A percentile compares a stretch with the other conserved stretches of the same genome.
Conservation (phyloP, 2,113 vertebrate species). For the Choloepus hoffmanni region DNA sequence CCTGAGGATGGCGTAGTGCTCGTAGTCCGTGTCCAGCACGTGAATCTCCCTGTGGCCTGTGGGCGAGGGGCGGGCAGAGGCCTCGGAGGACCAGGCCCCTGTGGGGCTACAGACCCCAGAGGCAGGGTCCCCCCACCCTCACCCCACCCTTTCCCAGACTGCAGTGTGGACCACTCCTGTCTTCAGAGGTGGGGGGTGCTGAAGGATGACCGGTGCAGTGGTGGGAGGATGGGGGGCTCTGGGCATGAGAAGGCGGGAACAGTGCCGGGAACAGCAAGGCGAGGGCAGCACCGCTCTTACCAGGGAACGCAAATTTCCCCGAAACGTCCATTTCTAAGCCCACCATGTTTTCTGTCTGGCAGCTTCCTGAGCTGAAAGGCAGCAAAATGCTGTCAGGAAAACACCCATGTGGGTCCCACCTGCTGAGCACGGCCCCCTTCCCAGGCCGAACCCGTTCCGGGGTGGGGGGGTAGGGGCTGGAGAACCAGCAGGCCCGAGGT, state of each 20-base stretch:
- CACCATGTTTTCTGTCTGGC: background rate
- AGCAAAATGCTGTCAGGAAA: accelerated
- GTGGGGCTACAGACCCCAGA: accelerated
- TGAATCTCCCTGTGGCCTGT: conserved; percentile 61
- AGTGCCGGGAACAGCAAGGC: accelerated
- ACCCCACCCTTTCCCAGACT: background rate
- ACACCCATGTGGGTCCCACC: accelerated
- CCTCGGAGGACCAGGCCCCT: accelerated
- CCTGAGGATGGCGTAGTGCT: conserved; percentile 11
- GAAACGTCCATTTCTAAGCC: background rate
- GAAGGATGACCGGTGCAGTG: background rate
- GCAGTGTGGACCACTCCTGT: too few species aligned
- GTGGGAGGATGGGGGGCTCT: background rate
- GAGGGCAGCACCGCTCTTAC: background rate
- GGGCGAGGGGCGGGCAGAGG: too few species aligned
- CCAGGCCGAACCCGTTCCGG: too few species aligned
- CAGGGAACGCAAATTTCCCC: conserved; percentile 62
- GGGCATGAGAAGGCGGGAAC: background rate
- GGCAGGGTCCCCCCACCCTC: background rate
- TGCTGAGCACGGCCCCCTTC: too few species aligned
- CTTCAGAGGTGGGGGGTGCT: too few species aligned
- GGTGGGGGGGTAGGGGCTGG: background rate
- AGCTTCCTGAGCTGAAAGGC: conserved; percentile 62
- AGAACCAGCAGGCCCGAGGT: too few species aligned
- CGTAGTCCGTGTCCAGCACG: conserved; percentile 19